phyloP scores from a whole-genome alignment of 2,113 vertebrate species.

The Saccopteryx leptura region DNA sequence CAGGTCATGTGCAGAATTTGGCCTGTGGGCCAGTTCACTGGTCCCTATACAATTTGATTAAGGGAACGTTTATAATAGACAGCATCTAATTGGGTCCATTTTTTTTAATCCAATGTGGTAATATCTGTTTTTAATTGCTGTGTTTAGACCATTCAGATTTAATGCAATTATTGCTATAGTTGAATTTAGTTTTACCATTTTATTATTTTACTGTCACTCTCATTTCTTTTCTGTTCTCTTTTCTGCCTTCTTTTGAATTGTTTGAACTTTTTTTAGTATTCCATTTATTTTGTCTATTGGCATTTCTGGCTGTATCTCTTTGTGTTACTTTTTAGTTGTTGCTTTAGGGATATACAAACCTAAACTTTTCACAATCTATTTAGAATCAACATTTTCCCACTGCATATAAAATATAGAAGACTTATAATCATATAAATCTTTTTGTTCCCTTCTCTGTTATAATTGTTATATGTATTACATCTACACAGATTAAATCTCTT shows the following conservation, averaged over 20 bases:
- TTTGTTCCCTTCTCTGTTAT: neutral
- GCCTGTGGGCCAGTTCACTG: neutral
- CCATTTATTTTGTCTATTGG: neutral
- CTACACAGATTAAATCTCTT: neutral
- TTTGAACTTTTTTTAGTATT: slow-evolving; percentile 15
- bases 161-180: neutral
- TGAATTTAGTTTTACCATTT: slow-evolving; percentile 31
- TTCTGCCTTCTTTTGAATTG: slow-evolving; percentile 26
- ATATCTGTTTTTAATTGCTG: slow-evolving; percentile 29
- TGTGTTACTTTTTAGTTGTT: neutral
- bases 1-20: neutral
- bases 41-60: neutral
- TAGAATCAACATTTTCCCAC: neutral
- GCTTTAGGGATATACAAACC: neutral
- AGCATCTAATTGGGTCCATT: neutral
- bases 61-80: neutral
- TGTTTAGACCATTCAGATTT: slow-evolving; percentile 26
- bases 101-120: neutral
- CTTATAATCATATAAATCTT: neutral
- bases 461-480: neutral
- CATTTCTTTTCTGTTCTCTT: neutral
- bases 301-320: neutral
- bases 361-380: neutral
- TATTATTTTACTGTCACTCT: slow-evolving; percentile 6
- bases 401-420: neutral